phyloP scores from a whole-genome alignment of 2,797 vertebrate species.

The Synanceia verrucosa region DNA sequence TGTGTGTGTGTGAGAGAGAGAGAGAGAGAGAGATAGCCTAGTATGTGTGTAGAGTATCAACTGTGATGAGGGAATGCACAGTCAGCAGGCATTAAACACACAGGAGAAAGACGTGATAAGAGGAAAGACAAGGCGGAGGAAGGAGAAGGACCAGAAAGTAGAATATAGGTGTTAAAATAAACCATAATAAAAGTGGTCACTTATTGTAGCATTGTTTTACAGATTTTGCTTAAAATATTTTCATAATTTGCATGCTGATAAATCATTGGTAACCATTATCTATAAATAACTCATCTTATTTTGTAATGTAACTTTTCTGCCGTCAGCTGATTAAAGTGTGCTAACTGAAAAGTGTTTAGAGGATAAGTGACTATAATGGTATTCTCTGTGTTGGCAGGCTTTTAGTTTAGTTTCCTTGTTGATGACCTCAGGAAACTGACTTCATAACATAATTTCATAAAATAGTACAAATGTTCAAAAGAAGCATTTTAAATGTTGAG shows the following conservation, averaged over 20 bases:
- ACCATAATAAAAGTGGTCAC: background rate
- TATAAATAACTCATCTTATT: background rate
- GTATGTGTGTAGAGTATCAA: constrained; percentile 29
- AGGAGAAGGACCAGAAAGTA: background rate
- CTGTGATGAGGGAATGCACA: constrained; percentile 35
- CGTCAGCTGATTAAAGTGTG: constrained; percentile 6
- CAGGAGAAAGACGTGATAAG: constrained; percentile 14
- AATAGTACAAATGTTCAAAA: background rate
- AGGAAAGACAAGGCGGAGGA: background rate
- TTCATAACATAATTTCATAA: background rate
- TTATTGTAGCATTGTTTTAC: background rate
- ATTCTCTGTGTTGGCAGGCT: background rate
- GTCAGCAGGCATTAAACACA: constrained; percentile 56
- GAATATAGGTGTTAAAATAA: background rate
- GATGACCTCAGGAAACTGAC: background rate
- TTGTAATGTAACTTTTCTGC: background rate
- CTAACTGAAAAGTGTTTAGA: background rate
- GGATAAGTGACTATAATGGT: background rate
- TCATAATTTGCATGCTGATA: constrained; percentile 7
- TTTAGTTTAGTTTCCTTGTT: background rate
- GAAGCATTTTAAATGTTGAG: background rate
- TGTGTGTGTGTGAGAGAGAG: background rate
- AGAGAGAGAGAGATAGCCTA: background rate
- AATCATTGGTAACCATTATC: background rate
- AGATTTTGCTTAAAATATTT: background rate